Conservation (phyloP, 1,140 invertebrate species). For the Hestina assimilis region DNA sequence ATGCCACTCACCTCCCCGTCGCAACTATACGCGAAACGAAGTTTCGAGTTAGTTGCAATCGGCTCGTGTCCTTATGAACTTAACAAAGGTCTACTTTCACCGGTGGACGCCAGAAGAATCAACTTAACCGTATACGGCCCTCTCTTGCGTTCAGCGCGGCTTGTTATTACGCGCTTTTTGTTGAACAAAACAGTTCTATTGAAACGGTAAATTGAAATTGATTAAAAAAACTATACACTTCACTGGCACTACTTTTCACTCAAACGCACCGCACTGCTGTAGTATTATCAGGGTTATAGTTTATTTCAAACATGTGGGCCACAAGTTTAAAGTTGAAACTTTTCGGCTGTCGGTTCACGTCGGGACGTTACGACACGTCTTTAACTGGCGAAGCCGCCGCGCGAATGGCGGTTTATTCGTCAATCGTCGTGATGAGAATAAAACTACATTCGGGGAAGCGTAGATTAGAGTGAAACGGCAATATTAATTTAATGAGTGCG, state of each 20-base stretch:
- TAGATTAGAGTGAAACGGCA: slow-evolving; percentile 27
- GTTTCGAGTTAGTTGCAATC: slow-evolving; percentile 61
- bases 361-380: slow-evolving; percentile 37
- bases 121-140: slow-evolving; percentile 67
- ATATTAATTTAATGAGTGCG: slow-evolving; percentile 18
- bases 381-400: slow-evolving; percentile 50
- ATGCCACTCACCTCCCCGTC: slow-evolving; percentile 63
- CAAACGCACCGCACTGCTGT: slow-evolving; percentile 49
- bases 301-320: slow-evolving; percentile 37
- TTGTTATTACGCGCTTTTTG: slow-evolving; percentile 62
- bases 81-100: slow-evolving; percentile 76
- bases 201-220: slow-evolving; percentile 64
- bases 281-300: neutral
- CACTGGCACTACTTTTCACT: slow-evolving; percentile 57
- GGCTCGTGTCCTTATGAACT: slow-evolving; percentile 71
- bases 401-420: slow-evolving; percentile 47
- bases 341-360: slow-evolving; percentile 51
- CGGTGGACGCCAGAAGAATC: slow-evolving; percentile 61
- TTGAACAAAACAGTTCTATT: slow-evolving; percentile 70
- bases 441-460: slow-evolving; percentile 31
- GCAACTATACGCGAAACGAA: slow-evolving; percentile 62
- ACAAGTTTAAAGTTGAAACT: slow-evolving; percentile 65
- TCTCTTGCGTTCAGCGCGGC: slow-evolving; percentile 51
- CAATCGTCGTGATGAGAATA: slow-evolving; percentile 35
- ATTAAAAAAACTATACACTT: slow-evolving; percentile 58